Base-by-base conservation (phyloP, 1,140 invertebrate species). In the Idris sp. region DNA sequence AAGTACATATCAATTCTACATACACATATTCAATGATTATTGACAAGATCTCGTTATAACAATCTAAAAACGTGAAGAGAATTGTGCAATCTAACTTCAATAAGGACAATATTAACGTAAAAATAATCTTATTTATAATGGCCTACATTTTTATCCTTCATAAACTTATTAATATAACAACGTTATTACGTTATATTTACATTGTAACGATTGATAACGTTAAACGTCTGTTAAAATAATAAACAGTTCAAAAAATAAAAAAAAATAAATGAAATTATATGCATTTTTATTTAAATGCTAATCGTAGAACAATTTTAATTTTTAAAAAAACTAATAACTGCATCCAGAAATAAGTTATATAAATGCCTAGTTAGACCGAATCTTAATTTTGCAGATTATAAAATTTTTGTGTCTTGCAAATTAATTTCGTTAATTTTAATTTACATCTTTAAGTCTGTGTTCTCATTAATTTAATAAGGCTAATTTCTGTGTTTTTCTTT, bases 1-100 rank as follows among this genome's bases (percentile, higher is more conserved):
- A 69, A 69, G 65, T 69, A 69, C 65, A 69, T 53, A 53, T 10
- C 35, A 53, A 22, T 31, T 69, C 38, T 69, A 69, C 53, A 11
- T 59, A 59, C 10, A 69, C 41, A 9, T 16, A 48, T 43, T 41
- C 49, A 68, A 68, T 38, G 40, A 40, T 38, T 58, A n/a, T n/a
- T n/a, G n/a, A n/a, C n/a, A n/a, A n/a, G n/a, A n/a, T n/a, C n/a
- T n/a, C n/a, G n/a, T n/a, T n/a, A n/a, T n/a, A n/a, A n/a, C n/a
- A n/a, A n/a, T n/a, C n/a, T n/a, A n/a, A n/a, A n/a, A n/a, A n/a
- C n/a, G n/a, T n/a, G n/a, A n/a, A n/a, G n/a, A n/a, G 33, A 65
- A 51, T 67, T 67, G 41, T 67, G 49, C 33, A 48, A 48, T 40
- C 11, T 26, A 68, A 68, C 31, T 54, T 53, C n/a, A 14, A 44